Percentiles rank a stretch among this genome's conserved stretches.
These are phyloP conservation scores for Mormyrus iriodes DNA, from an alignment of 2,113 vertebrate species.

Conservation along the genomic window DNA sequence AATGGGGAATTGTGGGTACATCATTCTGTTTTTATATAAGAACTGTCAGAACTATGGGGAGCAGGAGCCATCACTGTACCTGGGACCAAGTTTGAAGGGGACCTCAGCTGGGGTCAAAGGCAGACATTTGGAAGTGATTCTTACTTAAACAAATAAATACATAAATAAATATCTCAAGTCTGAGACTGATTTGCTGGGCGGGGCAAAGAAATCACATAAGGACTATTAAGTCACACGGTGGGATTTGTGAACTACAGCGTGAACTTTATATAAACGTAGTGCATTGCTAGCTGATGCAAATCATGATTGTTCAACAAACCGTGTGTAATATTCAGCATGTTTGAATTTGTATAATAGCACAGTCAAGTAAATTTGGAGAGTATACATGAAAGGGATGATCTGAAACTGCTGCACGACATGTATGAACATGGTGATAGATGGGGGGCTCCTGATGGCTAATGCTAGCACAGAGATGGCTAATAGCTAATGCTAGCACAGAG, in stretches of 20 bases:
- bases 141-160: not conserved
- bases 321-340: not conserved
- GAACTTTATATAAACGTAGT: not conserved
- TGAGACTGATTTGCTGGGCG: not conserved
- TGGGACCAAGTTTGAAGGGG: not conserved
- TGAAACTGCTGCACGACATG: not conserved
- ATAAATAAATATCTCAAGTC: not conserved
- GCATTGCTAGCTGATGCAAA: not conserved
- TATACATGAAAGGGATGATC: not conserved
- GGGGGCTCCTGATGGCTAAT: not conserved
- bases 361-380: not conserved
- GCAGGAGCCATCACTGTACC: not conserved
- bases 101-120: not conserved
- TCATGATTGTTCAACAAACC: not conserved
- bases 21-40: not conserved
- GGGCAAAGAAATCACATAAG: not conserved
- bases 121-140: not conserved
- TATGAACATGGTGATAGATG: not conserved
- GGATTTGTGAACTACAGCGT: not conserved
- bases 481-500: not conserved
- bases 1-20: not conserved
- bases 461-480: not conserved
- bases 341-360: not conserved
- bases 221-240: not conserved
- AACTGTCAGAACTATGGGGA: not conserved